phyloP scores from a whole-genome alignment of 2,113 vertebrate genomes.

The Zeus faber region DNA sequence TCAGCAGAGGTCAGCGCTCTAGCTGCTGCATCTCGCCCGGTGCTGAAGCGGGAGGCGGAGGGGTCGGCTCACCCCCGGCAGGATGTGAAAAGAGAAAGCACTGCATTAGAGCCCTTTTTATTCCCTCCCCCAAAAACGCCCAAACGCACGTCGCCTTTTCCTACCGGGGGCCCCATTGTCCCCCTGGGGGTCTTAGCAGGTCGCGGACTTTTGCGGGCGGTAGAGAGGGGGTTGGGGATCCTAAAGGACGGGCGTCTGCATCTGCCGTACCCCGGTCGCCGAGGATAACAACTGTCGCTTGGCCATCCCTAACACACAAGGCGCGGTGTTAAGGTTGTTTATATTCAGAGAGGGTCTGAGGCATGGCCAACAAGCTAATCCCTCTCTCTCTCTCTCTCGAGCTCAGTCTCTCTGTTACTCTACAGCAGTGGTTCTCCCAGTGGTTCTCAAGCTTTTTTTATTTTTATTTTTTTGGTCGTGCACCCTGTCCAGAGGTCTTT shows the following conservation, averaged over 20 bases:
- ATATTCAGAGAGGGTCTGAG: slow-evolving; percentile 59
- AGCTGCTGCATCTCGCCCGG: slow-evolving; percentile 44
- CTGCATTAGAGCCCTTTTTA: slow-evolving; percentile 66
- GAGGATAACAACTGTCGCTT: slow-evolving; percentile 70
- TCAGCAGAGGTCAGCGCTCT: slow-evolving; percentile 47
- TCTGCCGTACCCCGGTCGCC: slow-evolving; percentile 42
- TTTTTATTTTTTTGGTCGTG: too few relatives aligned
- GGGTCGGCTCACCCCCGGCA: slow-evolving; percentile 61
- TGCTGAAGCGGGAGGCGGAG: slow-evolving; percentile 54
- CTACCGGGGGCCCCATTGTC: slow-evolving; percentile 63
- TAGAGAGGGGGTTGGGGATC: slow-evolving; percentile 29
- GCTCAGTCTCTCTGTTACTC: slow-evolving; percentile 34
- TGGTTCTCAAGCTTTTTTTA: too few relatives aligned
- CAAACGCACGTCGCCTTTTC: slow-evolving; percentile 41
- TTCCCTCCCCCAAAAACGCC: too few relatives aligned
- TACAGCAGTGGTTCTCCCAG: too few relatives aligned
- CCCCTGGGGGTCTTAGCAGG: slow-evolving; percentile 46
- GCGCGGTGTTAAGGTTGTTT: slow-evolving; percentile 71
- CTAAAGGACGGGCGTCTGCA: slow-evolving; percentile 54
- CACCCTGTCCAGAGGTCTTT: too few relatives aligned
- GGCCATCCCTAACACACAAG: slow-evolving; percentile 44
- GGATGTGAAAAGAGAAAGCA: slow-evolving; percentile 56
- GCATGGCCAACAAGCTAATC: slow-evolving; percentile 68
- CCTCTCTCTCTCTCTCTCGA: slow-evolving; percentile 44
- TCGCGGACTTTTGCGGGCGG: slow-evolving; percentile 50